A percentile compares a stretch with the other conserved stretches of the same genome.
Conservation (phyloP, 2,113 vertebrate species). For the Spea multiplicata region DNA sequence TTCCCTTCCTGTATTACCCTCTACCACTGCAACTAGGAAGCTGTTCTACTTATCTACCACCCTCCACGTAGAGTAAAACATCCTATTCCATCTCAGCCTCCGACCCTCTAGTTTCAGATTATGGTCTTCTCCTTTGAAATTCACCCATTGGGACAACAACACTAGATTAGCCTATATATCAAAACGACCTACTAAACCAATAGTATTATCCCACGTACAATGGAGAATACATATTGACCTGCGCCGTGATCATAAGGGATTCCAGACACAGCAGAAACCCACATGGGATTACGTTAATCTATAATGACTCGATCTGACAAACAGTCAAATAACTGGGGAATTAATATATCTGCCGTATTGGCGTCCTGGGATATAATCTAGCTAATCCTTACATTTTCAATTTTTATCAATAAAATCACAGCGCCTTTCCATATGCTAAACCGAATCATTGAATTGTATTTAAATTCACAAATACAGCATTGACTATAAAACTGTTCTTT, state of each 20-base stretch:
- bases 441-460: conserved; percentile 8
- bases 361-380: conserved; percentile 6
- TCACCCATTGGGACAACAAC: too few species aligned
- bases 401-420: conserved; percentile 19
- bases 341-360: conserved; percentile 10
- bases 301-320: conserved; percentile 24
- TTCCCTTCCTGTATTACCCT: too few species aligned
- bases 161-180: too few species aligned
- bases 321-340: conserved; percentile 25
- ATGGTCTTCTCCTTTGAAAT: too few species aligned
- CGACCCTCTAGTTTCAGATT: too few species aligned
- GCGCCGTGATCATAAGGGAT: neutral
- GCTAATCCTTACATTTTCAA: conserved; percentile 14
- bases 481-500: neutral
- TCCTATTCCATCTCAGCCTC: too few species aligned
- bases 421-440: too few species aligned
- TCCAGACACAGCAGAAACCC: conserved; percentile 8
- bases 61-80: too few species aligned
- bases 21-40: too few species aligned
- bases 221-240: neutral
- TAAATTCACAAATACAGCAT: conserved; percentile 3
- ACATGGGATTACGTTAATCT: conserved; percentile 35
- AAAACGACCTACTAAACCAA: too few species aligned
- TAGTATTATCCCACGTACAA: neutral
- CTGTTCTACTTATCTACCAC: too few species aligned